Base-by-base conservation (phyloP, 1,140 invertebrate species). In the Anthonomus grandis region DNA sequence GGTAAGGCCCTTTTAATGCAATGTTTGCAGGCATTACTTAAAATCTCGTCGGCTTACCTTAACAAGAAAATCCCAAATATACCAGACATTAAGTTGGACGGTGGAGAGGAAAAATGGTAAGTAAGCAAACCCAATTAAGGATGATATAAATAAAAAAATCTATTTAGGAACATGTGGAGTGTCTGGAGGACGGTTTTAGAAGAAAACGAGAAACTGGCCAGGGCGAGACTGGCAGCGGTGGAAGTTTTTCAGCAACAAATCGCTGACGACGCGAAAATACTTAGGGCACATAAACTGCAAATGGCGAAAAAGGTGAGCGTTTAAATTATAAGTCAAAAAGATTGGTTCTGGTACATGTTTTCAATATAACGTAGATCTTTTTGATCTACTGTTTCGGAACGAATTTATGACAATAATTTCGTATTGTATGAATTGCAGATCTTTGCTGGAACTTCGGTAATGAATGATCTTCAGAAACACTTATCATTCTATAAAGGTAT, bases 191-290 rank as follows among this genome's bases (percentile, higher is more conserved):
- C 90, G 0, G 89, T 97, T 0, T 76, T 97, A 58, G 93, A 97
- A 72, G 94, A 97, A 75, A 95, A 95, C 69, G 94, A 97, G 69
- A 94, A 94, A 70, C 75, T 96, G 63, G 92, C 92, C 1, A 85
- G 92, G 60, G 91, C 92, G 4, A 80, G 93, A 23, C 76, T 97
- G 17, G 91, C 93, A 0, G 93, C 93, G 4, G 89, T 95, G 12
- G 93, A 97, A 77, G 87, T 95, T 15, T 95, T 95, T 72, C 89
- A 93, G 70, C 90, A 95, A 71, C 89, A 93, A 74, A 92, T 96
- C 57, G 90, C 91, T 9, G 94, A 97, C 67, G 92, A 95, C 67
- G 86, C 91, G 13, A 97, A 97, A 78, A 76, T 83, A 15, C 77
- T 96, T 4, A 82, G 87, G 44, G 79, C 86, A 47, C 86, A 89